phyloP scores from a whole-genome alignment of 1,140 invertebrate species.

The Whitmania pigra region DNA sequence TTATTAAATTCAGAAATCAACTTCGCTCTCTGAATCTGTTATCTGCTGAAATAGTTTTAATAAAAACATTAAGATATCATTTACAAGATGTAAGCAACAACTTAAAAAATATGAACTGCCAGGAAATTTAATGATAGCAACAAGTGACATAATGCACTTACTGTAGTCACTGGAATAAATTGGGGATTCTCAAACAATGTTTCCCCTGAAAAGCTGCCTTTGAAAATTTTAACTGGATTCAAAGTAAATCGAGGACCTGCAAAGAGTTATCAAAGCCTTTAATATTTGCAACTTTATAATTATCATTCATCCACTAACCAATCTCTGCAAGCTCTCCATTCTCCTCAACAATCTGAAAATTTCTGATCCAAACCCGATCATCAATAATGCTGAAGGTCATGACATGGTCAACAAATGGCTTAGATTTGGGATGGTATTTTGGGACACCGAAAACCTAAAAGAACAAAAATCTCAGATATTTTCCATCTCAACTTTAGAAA shows the following conservation, averaged over 20 bases:
- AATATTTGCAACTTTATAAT: neutral
- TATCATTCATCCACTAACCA: slow-evolving; percentile 47
- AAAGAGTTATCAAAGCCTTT: too few relatives aligned
- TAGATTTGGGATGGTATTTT: slow-evolving; percentile 90
- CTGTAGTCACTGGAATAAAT: slow-evolving; percentile 77
- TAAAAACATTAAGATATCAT: too few relatives aligned
- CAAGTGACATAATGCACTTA: slow-evolving; percentile 33
- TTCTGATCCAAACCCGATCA: slow-evolving; percentile 92
- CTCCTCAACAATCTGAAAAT: slow-evolving; percentile 93
- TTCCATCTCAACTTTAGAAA: too few relatives aligned
- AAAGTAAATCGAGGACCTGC: slow-evolving; percentile 79
- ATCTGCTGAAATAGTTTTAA: too few relatives aligned
- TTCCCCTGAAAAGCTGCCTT: slow-evolving; percentile 77
- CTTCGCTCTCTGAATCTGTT: too few relatives aligned
- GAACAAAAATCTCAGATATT: neutral
- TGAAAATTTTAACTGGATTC: slow-evolving; percentile 85
- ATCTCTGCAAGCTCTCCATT: slow-evolving; percentile 89
- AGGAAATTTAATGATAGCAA: neutral
- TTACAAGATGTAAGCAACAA: too few relatives aligned
- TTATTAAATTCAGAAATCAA: too few relatives aligned
- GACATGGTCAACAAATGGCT: slow-evolving; percentile 96
- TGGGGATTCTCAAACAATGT: slow-evolving; percentile 84
- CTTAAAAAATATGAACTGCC: too few relatives aligned
- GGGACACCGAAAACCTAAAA: slow-evolving; percentile 85
- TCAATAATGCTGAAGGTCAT: slow-evolving; percentile 83